Base-by-base conservation (phyloP, 2,797 vertebrate genomes). In the Spinus pinus region DNA sequence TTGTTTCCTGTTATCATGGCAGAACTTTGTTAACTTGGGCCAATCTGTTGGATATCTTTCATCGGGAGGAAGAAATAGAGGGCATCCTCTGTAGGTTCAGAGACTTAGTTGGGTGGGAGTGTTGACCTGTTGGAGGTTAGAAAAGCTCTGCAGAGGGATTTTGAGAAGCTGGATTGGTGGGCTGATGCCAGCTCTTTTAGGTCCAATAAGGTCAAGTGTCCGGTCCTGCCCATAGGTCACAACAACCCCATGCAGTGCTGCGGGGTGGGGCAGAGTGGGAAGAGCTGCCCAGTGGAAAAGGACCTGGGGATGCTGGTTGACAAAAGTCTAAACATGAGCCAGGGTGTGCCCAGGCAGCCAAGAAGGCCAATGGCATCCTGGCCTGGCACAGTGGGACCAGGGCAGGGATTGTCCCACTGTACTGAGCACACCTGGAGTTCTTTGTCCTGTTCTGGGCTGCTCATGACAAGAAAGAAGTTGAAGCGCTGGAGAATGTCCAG, bases 181-280 rank as follows among this genome's bases (percentile, higher is more conserved):
- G 9, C 14, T 0, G 0, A 66, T 10, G 25, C 3, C n/a, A 60
- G 5, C 8, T 19, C 7, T 37, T 37, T 58, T 18, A 28, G 12
- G 18, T 60, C 27, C 30, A 62, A 7, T 1, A 31, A 28, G 9
- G 17, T 4, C 0, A 30, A 61, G 2, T 24, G 8, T 6, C 0
- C 0, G 9, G 3, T 60, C 12, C n/a, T 18, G 9, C 19, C 15
- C 5, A 9, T 8, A 1, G 3, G 10, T 46, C 19, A 10, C 27
- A 69, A 16, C 14, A 54, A 9, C 7, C 6, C 5, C 0, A 0
- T 6, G 8, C 8, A 42, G 3, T 0, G 0, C 2, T 60, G 10
- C 9, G n/a, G 39, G 4, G 19, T 60, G 27, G 27, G 5, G 8
- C 19, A 33, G n/a, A 10, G 7, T 5, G 25, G 1, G 21, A 9